These are phyloP conservation scores for Zenarchopterus dispar DNA, from an alignment of 2,797 vertebrate species.

Conservation along the genomic window DNA sequence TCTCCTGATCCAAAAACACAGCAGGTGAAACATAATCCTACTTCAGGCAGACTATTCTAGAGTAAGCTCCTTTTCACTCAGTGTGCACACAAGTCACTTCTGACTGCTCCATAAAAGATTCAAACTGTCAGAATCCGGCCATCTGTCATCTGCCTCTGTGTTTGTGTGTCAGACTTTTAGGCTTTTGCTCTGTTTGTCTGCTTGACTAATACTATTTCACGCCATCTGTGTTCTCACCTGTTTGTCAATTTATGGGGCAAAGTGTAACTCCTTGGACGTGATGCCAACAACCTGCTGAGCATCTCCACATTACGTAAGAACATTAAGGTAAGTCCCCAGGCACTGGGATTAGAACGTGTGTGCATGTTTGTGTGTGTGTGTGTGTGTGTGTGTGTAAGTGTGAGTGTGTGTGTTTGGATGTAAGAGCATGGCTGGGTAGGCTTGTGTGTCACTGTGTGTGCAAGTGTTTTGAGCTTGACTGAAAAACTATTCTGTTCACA, in stretches of 20 bases:
- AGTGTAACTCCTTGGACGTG: constrained; percentile 33
- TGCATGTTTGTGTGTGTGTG: constrained; percentile 23
- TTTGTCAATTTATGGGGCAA: constrained; percentile 16
- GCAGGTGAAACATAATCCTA: constrained; percentile 73
- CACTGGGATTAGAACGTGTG: constrained; percentile 39
- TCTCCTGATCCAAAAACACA: constrained; percentile 65
- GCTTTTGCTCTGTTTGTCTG: constrained; percentile 44
- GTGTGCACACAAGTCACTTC: constrained; percentile 66
- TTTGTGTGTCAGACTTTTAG: constrained; percentile 57
- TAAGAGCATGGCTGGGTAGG: constrained; percentile 2
- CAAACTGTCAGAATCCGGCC: constrained; percentile 56
- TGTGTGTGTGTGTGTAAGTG: constrained; percentile 13
- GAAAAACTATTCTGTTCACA: constrained; percentile 56
- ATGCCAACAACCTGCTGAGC: constrained; percentile 40
- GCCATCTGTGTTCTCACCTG: constrained; percentile 27
- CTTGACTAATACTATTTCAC: constrained; percentile 20
- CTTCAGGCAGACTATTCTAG: constrained; percentile 63
- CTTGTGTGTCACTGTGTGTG: not conserved
- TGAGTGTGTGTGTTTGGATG: constrained; percentile 26
- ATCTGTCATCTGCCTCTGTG: constrained; percentile 65
- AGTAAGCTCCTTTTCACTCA: constrained; percentile 66
- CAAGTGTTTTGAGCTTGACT: constrained; percentile 15
- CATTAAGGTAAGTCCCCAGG: constrained; percentile 48
- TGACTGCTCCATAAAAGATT: constrained; percentile 60
- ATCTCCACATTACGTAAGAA: constrained; percentile 53